Percentiles rank a stretch among this genome's conserved stretches.
These are phyloP conservation scores for Hybos culiciformis DNA, from an alignment of 2,888 invertebrate genomes.

Conservation along the genomic window DNA sequence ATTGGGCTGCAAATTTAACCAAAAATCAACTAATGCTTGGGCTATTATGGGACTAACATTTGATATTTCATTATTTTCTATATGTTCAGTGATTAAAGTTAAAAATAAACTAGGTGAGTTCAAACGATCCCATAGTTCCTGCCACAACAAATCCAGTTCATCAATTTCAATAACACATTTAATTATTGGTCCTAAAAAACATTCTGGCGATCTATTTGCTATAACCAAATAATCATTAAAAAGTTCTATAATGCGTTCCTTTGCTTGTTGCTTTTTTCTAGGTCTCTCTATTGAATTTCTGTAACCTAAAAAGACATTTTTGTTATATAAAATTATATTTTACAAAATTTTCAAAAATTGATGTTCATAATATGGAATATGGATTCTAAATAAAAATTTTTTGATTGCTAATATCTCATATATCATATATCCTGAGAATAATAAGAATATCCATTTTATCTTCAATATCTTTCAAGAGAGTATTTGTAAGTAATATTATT, in stretches of 20 bases:
- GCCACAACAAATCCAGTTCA: slow-evolving; percentile 42
- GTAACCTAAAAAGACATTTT: no score
- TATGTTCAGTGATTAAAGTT: slow-evolving; percentile 55
- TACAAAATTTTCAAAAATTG: no score
- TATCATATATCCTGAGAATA: no score
- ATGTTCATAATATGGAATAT: no score
- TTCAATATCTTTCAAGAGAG: no score
- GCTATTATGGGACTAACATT: slow-evolving; percentile 54
- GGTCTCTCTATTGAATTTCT: slow-evolving; percentile 31
- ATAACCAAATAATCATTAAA: slow-evolving; percentile 36
- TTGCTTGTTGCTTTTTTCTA: slow-evolving; percentile 32
- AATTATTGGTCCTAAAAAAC: slow-evolving; percentile 31
- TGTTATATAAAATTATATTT: no score
- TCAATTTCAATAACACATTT: slow-evolving; percentile 32
- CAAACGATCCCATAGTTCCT: slow-evolving; percentile 47
- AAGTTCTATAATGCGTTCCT: slow-evolving; percentile 35
- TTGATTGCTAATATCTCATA: no score
- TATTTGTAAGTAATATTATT: no score
- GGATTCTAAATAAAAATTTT: no score
- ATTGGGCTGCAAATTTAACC: slow-evolving; percentile 45
- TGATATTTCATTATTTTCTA: slow-evolving; percentile 47
- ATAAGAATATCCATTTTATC: no score
- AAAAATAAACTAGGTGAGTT: slow-evolving; percentile 46
- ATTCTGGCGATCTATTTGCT: slow-evolving; percentile 31
- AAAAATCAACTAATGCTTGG: slow-evolving; percentile 56